These are phyloP conservation scores for Lasioglossum villosulum DNA, from an alignment of 2,888 invertebrate genomes.

Conservation along the genomic window DNA sequence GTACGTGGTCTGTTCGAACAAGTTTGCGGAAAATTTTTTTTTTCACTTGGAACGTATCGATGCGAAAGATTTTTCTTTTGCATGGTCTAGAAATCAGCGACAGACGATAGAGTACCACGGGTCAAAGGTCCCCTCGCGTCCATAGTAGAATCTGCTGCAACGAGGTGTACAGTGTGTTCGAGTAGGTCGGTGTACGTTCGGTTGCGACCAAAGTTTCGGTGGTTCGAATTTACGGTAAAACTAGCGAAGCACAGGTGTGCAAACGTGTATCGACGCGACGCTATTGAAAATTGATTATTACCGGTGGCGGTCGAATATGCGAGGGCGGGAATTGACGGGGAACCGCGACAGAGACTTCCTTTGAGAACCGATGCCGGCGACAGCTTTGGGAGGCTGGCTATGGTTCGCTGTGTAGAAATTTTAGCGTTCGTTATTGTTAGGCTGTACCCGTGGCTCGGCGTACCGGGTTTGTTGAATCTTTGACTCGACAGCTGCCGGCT, in stretches of 20 bases:
- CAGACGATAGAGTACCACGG: neutral
- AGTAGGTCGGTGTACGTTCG: neutral
- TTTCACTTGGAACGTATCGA: neutral
- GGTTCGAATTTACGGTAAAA: conserved; percentile 63
- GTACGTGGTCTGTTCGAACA: no score
- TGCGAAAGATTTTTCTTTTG: neutral
- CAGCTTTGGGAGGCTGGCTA: neutral
- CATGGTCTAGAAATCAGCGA: neutral
- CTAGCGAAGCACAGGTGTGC: conserved; percentile 46
- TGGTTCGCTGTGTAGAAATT: neutral
- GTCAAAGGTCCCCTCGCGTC: neutral
- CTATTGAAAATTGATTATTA: conserved; percentile 70
- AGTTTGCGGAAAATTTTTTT: no score
- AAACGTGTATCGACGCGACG: conserved; percentile 53
- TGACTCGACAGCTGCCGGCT: neutral
- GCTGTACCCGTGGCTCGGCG: neutral
- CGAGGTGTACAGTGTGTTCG: neutral
- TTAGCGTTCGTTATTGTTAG: conserved; percentile 3
- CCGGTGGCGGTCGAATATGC: conserved; percentile 37
- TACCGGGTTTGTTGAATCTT: neutral
- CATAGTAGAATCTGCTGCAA: neutral
- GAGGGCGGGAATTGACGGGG: conserved; percentile 43
- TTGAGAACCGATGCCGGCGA: conserved; percentile 31
- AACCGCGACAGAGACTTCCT: conserved; percentile 54
- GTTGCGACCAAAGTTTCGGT: conserved; percentile 21